Conservation (phyloP, 2,888 invertebrate species). For the Ashinkailepas kermadecensis region DNA sequence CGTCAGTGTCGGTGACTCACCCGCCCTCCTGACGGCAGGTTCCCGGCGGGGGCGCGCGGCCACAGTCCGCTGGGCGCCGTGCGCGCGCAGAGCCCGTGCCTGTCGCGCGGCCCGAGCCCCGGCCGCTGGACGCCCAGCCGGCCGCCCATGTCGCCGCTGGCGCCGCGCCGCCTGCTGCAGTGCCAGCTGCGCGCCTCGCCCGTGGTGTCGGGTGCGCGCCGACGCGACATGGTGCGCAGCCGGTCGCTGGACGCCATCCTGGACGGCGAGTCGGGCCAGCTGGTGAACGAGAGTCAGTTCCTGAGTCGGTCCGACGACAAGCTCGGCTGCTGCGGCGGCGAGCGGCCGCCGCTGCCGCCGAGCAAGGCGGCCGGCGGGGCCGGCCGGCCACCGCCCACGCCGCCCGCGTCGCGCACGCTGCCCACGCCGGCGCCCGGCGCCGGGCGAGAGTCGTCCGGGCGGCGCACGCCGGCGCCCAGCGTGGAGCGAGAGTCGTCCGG, state of each 20-base stretch:
- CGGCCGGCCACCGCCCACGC: neutral
- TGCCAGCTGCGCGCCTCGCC: constrained; percentile 5
- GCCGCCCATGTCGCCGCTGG: constrained; percentile 13
- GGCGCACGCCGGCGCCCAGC: neutral
- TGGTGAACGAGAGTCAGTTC: neutral
- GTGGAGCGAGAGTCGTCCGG: neutral
- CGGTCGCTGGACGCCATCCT: constrained; percentile 16
- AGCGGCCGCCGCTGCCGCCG: neutral
- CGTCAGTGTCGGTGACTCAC: no score
- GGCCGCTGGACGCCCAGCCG: constrained; percentile 11
- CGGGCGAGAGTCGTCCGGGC: neutral
- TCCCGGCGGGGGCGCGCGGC: neutral
- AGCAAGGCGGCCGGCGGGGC: neutral
- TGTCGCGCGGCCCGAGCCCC: constrained; percentile 2
- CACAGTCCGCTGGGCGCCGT: neutral
- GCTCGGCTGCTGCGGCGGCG: constrained; percentile 6
- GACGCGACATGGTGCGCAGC: constrained; percentile 7
- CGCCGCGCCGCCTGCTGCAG: constrained; percentile 6
- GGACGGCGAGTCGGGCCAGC: neutral
- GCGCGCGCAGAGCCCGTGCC: constrained; percentile 7
- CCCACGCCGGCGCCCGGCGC: neutral
- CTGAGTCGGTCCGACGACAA: constrained; percentile 11
- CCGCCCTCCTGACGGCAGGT: neutral
- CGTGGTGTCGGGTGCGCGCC: neutral
- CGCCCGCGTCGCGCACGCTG: no score